Evolutionary conservation across 2,113 vertebrate genomes (phyloP), one percentile per base, ranked within the genome.

Genomic region (Lathamus discolor): DNA sequence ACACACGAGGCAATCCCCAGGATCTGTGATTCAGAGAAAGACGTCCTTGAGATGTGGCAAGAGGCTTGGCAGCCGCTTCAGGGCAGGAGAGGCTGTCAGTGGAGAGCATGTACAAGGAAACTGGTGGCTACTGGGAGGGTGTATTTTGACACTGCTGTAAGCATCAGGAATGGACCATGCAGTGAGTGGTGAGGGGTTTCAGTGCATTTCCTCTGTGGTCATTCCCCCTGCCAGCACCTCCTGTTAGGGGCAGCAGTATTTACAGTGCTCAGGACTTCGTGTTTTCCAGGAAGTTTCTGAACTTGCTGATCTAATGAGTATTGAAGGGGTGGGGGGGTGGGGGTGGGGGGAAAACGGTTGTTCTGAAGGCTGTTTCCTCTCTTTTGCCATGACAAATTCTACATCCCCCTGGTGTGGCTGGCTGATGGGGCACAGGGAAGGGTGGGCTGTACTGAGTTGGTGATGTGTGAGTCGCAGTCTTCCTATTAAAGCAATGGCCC

Each of bases 151-250:
- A 23, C 8, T 1, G 1, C n/a, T 29, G 31, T 41, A 82, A 54
- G 70, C 8, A 0, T 29, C 9, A 3, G 23, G 25, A 6, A 1
- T 25, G 29, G 35, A 57, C 19, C 4, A 0, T 1, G 0, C 46
- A 46, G 72, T 24, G 64, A 29, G 9, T 74, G 23, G 41, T 0
- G 0, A n/a, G n/a, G n/a, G 1, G 0, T 35, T 74, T 69, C 44
- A 59, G 20, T 59, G 28, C n/a, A 10, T 41, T 43, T 91, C 49
- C 61, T 86, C 62, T 87, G 52, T 0, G 0, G 51, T 39, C 2
- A 2, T 35, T 86, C 52, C 49, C 28, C 13, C 49, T 22, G 10
- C 33, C 73, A 35, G 76, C 68, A 31, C n/a, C 70, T 86, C 64
- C 64, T 18, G 13, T 37, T 66, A 39, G 31, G 63, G 2, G 1